Evolutionary conservation across 1,140 invertebrate genomes (phyloP), one percentile per base, ranked within the genome.

Genomic region (Drosophila triauraria): DNA sequence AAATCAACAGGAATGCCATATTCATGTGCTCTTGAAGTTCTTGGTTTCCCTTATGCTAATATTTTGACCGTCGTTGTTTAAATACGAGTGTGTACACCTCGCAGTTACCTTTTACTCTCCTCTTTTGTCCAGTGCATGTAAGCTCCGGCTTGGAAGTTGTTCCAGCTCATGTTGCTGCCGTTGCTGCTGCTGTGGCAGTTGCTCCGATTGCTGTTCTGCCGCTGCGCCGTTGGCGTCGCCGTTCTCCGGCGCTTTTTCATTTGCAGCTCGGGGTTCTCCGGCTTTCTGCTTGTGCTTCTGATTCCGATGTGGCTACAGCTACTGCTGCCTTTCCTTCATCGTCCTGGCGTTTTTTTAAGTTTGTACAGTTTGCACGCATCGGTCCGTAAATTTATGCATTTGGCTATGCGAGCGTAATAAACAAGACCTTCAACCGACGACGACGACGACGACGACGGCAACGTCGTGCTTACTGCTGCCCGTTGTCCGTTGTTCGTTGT

Each of bases 331-430:
- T 75, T 35, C 54, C 60, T 59, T 40, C 69, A 71, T 50, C 67
- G 30, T 58, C 44, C 53, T 51, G 46, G 53, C 44, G 13, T 64
- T 67, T 80, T 86, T 84, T 84, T 90, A 78, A 88, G 78, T 90
- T 88, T 75, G 70, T 80, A 90, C 85, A 90, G 85, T 90, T 90
- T 82, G 85, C 85, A 90, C 85, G 85, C 85, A 90, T 90, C 85
- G 85, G 85, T 90, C 85, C 85, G 85, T 90, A 90, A 90, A 90
- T 90, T 90, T 90, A 90, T 90, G 85, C 85, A 90, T 90, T 90
- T 90, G 85, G 82, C 86, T 90, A 90, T 75, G 85, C 82, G 85
- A 90, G 86, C 86, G 85, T 90, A 90, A 90, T 90, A 90, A 90
- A 90, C 85, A 90, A 90, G 85, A 90, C 86, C 85, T 88, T 88